A percentile compares a stretch with the other conserved stretches of the same genome.
Conservation (phyloP, 92 coral and sea anemone genomes). For the Hydrozoanthus gracilis region DNA sequence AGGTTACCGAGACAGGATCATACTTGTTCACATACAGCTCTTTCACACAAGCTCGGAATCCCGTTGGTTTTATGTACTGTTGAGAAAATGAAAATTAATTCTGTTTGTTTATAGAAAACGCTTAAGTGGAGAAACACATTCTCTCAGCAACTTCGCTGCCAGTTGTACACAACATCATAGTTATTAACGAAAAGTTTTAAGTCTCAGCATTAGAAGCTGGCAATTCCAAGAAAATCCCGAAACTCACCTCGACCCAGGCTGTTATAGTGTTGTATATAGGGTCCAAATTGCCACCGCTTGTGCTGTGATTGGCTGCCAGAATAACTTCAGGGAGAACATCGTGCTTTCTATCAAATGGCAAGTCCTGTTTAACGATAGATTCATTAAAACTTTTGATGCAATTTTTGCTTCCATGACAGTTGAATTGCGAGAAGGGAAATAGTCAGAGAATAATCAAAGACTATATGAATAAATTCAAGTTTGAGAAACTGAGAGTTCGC, state of each 20-base stretch:
- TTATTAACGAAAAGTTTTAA: no score
- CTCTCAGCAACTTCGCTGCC: no score
- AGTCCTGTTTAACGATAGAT: slow-evolving; percentile 6
- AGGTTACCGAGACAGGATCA: slow-evolving; percentile 25
- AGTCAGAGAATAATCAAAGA: no score
- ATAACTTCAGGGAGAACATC: slow-evolving; percentile 20
- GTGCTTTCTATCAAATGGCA: slow-evolving; percentile 14
- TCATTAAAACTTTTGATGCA: background rate
- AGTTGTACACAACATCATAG: no score
- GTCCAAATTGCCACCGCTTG: slow-evolving; percentile 43
- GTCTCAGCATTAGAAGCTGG: no score
- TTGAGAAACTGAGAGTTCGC: no score
- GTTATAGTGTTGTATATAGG: slow-evolving; percentile 49
- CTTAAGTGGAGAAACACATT: no score
- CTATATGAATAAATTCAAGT: no score
- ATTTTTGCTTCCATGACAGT: no score
- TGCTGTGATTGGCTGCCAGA: slow-evolving; percentile 44
- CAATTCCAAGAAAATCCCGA: background rate
- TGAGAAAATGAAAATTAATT: background rate
- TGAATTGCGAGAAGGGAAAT: no score
- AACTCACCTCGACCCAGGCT: slow-evolving; percentile 56
- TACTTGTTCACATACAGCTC: slow-evolving; percentile 38
- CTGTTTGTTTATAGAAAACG: no score
- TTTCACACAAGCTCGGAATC: slow-evolving; percentile 25
- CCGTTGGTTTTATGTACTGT: slow-evolving; percentile 17